A percentile compares a stretch with the other conserved stretches of the same genome.
Evolutionary conservation across 1,140 invertebrate genomes (phyloP).

Genomic region (Leptinotarsa undecemlineata): DNA sequence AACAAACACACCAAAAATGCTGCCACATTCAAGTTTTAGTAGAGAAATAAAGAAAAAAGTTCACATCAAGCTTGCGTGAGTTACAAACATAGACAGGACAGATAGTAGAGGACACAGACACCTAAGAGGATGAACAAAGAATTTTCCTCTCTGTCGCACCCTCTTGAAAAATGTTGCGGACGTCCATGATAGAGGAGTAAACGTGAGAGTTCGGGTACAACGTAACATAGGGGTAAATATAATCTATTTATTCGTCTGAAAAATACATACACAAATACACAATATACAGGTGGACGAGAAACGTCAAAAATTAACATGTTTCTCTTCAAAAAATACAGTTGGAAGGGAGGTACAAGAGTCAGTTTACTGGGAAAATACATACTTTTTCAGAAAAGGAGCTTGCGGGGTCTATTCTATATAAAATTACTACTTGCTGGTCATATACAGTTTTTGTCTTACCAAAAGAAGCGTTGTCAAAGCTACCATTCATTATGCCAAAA

Average conservation of each 20-base stretch:
- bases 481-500: conserved; percentile 11
- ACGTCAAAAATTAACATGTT: conserved; percentile 45
- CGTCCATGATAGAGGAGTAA: neutral
- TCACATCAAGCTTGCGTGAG: conserved; percentile 17
- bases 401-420: conserved; percentile 2
- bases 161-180: neutral
- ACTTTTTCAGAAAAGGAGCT: conserved; percentile 5
- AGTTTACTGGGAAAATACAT: neutral
- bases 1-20: neutral
- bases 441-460: conserved; percentile 51
- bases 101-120: conserved; percentile 21
- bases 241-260: conserved; percentile 11
- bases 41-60: neutral
- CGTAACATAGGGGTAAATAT: conserved; percentile 29
- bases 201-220: conserved; percentile 1
- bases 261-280: conserved; percentile 43
- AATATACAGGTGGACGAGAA: conserved; percentile 46
- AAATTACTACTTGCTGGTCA: conserved; percentile 49
- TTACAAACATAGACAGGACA: conserved; percentile 29
- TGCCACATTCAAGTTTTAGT: neutral
- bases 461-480: conserved; percentile 19
- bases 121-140: conserved; percentile 3
- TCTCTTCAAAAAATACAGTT: conserved; percentile 34
- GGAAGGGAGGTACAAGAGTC: conserved; percentile 23
- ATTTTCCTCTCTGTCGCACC: neutral